Evolutionary conservation across 2,888 invertebrate genomes (phyloP).

Genomic region (Cremastobaeus sp.): DNA sequence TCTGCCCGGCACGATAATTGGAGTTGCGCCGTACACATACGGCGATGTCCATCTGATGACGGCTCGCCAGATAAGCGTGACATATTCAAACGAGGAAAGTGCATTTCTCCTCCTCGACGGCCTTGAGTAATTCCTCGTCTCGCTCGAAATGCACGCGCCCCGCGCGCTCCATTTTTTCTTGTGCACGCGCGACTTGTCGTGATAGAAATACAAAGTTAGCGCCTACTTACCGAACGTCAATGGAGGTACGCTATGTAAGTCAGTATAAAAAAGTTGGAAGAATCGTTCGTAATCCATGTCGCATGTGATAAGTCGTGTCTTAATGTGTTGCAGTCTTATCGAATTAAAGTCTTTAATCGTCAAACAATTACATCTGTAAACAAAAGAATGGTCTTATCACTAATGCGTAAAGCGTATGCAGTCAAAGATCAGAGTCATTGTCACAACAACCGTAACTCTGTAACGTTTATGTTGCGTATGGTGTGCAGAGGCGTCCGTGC

Average conservation of each 20-base stretch:
- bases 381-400: constrained; percentile 51
- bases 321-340: constrained; percentile 42
- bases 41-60: constrained; percentile 19
- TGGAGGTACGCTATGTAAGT: constrained; percentile 25
- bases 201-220: constrained; percentile 14
- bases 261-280: constrained; percentile 39
- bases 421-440: constrained; percentile 45
- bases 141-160: no score
- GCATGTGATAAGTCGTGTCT: constrained; percentile 41
- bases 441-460: constrained; percentile 47
- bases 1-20: constrained; percentile 50
- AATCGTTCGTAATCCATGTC: constrained; percentile 45
- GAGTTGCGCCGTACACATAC: constrained; percentile 46
- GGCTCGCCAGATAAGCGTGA: constrained; percentile 42
- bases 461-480: constrained; percentile 24
- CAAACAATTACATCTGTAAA: constrained; percentile 60
- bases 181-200: constrained; percentile 4
- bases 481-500: constrained; percentile 27
- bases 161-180: no score
- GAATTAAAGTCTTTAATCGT: constrained; percentile 44
- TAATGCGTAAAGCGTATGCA: constrained; percentile 31
- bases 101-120: not conserved
- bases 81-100: constrained; percentile 8
- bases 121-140: not conserved
- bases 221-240: constrained; percentile 41